Evolutionary conservation across 2,888 invertebrate species (phyloP).

Genomic region (Cerceris ruficornis): DNA sequence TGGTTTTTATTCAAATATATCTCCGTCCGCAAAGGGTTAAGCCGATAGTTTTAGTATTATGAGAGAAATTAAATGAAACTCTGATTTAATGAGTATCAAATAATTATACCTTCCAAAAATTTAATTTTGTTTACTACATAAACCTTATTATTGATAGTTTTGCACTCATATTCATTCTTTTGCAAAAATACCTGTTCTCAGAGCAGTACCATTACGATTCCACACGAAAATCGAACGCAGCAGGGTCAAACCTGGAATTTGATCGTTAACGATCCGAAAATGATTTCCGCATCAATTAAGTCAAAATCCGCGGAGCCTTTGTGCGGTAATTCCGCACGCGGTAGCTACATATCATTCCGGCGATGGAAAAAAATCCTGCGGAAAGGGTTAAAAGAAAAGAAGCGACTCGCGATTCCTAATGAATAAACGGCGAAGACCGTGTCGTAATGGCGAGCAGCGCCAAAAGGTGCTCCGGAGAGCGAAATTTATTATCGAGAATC

Average conservation of each 20-base stretch:
- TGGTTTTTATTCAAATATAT: too few species aligned
- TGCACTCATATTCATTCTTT: neutral
- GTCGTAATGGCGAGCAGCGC: constrained; percentile 30
- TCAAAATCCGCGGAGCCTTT: neutral
- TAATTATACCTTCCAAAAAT: too few species aligned
- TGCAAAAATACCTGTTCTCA: neutral
- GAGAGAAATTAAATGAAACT: too few species aligned
- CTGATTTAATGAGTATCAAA: too few species aligned
- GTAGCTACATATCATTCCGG: constrained; percentile 8
- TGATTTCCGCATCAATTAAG: constrained; percentile 19
- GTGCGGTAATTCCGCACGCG: constrained; percentile 7
- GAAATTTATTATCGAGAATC: constrained; percentile 46
- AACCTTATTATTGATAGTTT: too few species aligned
- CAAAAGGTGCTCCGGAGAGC: constrained; percentile 15
- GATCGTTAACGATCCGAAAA: neutral
- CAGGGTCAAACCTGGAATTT: neutral
- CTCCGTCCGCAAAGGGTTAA: too few species aligned
- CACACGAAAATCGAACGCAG: too few species aligned
- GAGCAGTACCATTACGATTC: too few species aligned
- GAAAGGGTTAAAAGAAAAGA: neutral
- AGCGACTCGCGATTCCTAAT: constrained; percentile 7
- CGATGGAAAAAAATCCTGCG: neutral
- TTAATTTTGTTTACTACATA: too few species aligned
- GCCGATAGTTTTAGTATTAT: too few species aligned
- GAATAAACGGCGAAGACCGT: constrained; percentile 28